Evolutionary conservation across 2,888 invertebrate genomes (phyloP), one percentile per base, ranked within the genome.

Genomic region (Bedellia somnulentella): DNA sequence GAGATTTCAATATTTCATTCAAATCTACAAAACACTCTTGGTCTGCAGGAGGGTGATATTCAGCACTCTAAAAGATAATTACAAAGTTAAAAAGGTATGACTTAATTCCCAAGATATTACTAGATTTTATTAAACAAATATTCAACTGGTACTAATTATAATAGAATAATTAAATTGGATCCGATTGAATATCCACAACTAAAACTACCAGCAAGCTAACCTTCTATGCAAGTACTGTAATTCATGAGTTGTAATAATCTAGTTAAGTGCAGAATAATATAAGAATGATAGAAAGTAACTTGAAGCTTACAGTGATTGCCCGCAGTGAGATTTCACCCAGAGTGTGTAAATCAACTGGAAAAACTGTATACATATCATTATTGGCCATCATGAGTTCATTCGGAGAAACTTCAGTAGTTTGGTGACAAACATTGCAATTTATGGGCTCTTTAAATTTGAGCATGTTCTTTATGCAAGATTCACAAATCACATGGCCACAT

Each of bases 401-500:
- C 42, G 6, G 24, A 6, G 32, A 8, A 10, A 63, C 28, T 21
- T 58, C 41, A 42, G 68, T 61, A 22, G 54, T 42, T 5, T 50
- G 43, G 5, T 57, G 48, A 48, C 82, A 82, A 32, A 73, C 45
- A 37, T 60, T 60, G 44, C 82, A 82, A 27, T 58, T 54, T 23
- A 80, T 56, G 0, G 67, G 68, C 37, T 73, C 75, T 13, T 42
- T 37, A 40, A 61, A 64, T 38, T 52, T 59, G 1, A 57, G 35
- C 14, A 60, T 49, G 34, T 54, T 60, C 21, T 47, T 57, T 9
- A 82, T 49, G 47, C 88, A 89, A 28, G 62, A 75, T 39, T 83
- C 82, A 43, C 89, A 89, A 43, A 82, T 67, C 2, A 81, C 70
- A 51, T 89, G 89, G 1, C 82, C 82, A 46, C 89, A 89, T 35